These are phyloP conservation scores for Nerophis lumbriciformis DNA, from an alignment of 2,113 vertebrate genomes.

Conservation along the genomic window DNA sequence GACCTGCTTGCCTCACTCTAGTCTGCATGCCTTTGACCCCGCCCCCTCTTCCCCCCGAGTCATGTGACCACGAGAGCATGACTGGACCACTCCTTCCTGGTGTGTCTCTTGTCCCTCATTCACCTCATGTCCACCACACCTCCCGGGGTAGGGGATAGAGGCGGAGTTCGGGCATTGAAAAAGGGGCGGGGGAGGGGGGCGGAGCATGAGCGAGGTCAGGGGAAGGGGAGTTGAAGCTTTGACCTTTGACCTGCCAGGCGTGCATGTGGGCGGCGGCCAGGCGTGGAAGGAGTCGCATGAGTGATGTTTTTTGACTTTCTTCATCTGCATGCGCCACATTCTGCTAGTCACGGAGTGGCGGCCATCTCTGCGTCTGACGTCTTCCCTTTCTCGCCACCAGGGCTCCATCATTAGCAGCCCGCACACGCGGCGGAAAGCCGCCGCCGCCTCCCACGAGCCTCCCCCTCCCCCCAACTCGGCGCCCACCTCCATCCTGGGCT, in stretches of 20 bases:
- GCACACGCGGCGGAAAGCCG: constrained; percentile 86
- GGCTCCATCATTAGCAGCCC: constrained; percentile 99
- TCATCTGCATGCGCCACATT: constrained; percentile 70
- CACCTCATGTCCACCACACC: constrained; percentile 4
- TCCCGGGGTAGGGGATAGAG: too few relatives aligned
- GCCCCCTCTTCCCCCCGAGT: constrained; percentile 72
- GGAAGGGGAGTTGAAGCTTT: constrained; percentile 14
- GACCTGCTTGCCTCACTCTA: constrained; percentile 72
- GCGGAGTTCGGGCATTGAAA: too few relatives aligned
- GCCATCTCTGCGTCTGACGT: constrained; percentile 28
- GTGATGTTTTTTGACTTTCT: constrained; percentile 46
- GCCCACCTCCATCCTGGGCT: constrained; percentile 85
- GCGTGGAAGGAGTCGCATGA: too few relatives aligned
- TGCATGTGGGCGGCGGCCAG: too few relatives aligned
- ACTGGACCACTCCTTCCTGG: constrained; percentile 43
- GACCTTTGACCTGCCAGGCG: constrained; percentile 6
- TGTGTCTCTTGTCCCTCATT: constrained; percentile 64
- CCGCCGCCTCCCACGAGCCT: constrained; percentile 74
- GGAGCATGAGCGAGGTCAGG: too few relatives aligned
- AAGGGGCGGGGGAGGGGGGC: too few relatives aligned
- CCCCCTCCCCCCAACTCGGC: constrained; percentile 77
- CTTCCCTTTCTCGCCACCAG: constrained; percentile 70
- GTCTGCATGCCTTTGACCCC: constrained; percentile 83
- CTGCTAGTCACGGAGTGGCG: constrained; percentile 45
- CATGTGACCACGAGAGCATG: constrained; percentile 83